Percentiles rank a stretch among this genome's conserved stretches.
These are phyloP conservation scores for Corynorhinus townsendii DNA, from an alignment of 2,113 vertebrate genomes.

Conservation along the genomic window DNA sequence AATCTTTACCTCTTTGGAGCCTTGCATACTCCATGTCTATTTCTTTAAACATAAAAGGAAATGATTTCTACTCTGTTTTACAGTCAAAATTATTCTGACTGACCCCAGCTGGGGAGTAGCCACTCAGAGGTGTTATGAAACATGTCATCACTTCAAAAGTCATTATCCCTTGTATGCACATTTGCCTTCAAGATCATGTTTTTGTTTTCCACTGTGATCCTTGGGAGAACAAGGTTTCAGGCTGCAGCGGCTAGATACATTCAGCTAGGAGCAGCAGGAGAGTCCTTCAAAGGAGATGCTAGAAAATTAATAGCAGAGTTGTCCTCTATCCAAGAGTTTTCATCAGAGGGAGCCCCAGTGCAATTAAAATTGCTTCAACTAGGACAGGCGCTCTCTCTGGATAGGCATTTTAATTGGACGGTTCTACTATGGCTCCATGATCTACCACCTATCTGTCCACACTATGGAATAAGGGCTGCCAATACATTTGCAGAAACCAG, in stretches of 20 bases:
- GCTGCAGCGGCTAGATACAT: background rate
- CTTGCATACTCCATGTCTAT: background rate
- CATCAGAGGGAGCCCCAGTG: background rate
- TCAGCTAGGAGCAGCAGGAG: background rate
- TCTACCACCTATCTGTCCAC: background rate
- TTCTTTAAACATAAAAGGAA: slow-evolving; percentile 27
- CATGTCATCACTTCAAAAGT: background rate
- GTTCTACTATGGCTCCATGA: background rate
- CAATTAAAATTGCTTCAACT: background rate
- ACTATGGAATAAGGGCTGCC: background rate
- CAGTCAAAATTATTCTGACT: slow-evolving; percentile 10
- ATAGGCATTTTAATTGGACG: slow-evolving; percentile 40
- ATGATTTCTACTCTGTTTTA: background rate
- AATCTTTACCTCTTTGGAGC: background rate
- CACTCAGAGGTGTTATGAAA: slow-evolving; percentile 6
- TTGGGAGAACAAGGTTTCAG: background rate
- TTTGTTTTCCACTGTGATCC: background rate
- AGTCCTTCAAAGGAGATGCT: background rate
- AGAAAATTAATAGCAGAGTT: slow-evolving; percentile 4
- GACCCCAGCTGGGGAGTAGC: background rate
- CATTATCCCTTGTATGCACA: background rate
- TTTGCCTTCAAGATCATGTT: background rate
- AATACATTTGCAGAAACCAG: slow-evolving; percentile 30
- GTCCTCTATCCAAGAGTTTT: background rate
- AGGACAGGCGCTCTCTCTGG: background rate